Percentiles rank a stretch among this genome's conserved stretches.
Evolutionary conservation across 2,888 invertebrate species (phyloP).

Genomic region (Amblyteles armatorius): DNA sequence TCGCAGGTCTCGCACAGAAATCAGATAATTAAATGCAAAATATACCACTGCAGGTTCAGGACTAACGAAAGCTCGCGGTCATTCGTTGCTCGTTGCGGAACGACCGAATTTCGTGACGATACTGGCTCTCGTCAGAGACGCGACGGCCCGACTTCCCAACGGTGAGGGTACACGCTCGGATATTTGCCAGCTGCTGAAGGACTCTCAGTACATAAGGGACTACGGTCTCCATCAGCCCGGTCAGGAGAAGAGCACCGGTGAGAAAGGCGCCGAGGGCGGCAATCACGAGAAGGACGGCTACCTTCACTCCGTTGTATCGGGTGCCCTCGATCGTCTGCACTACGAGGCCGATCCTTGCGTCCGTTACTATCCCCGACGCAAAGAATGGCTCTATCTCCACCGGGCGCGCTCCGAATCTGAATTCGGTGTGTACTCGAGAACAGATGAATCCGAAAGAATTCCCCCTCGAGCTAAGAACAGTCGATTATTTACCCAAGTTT

Average conservation of each 20-base stretch:
- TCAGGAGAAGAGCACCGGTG: slow-evolving; percentile 81
- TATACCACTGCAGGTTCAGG: slow-evolving; percentile 73
- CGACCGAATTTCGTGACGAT: slow-evolving; percentile 97
- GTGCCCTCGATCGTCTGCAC: slow-evolving; percentile 95
- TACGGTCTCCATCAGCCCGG: slow-evolving; percentile 59
- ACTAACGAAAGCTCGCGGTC: slow-evolving; percentile 91
- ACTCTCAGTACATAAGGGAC: slow-evolving; percentile 88
- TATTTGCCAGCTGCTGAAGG: slow-evolving; percentile 94
- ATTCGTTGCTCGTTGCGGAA: slow-evolving; percentile 92
- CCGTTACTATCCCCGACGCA: slow-evolving; percentile 95
- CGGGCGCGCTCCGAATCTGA: slow-evolving; percentile 88
- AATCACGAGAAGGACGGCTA: slow-evolving; percentile 87
- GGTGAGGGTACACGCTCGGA: slow-evolving; percentile 97
- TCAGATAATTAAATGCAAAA: background rate
- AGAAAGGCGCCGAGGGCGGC: slow-evolving; percentile 66
- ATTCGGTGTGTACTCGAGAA: slow-evolving; percentile 85
- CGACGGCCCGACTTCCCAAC: slow-evolving; percentile 96
- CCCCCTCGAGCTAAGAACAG: background rate
- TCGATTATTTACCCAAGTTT: slow-evolving; percentile 12
- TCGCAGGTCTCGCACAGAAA: background rate
- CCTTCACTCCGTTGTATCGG: slow-evolving; percentile 93
- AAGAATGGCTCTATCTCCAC: slow-evolving; percentile 98
- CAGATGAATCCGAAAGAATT: background rate
- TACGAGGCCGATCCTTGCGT: slow-evolving; percentile 97
- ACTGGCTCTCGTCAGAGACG: slow-evolving; percentile 95